Base-by-base conservation (phyloP, 64 coral and sea anemone species). In the Stichodactyla helianthus region DNA sequence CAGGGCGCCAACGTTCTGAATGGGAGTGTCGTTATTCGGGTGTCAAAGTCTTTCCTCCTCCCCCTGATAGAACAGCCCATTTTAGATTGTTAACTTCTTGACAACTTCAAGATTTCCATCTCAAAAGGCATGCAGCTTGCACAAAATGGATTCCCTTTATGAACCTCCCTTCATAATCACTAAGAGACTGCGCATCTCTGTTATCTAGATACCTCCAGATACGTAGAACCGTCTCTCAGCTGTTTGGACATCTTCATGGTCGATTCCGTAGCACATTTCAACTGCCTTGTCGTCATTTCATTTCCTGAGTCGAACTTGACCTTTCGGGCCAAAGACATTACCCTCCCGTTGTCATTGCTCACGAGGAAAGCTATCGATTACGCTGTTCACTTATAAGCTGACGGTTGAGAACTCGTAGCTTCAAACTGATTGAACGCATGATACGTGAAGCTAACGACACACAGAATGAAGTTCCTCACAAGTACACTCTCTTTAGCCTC, bases 71-170 rank as follows among this genome's bases (percentile, higher is more conserved):
- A 74, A 54, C 50, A 81, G 78, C 78, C 52, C 78, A 6, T 79
- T 52, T 50, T 81, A 81, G 78, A 81, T 81, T 81, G 78, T 81
- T 81, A 81, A 81, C 78, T 81, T 81, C 78, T 81, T 81, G 78
- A 81, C 78, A 81, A 81, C 78, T 52, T 54, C 78, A 22, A 81
- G 78, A 81, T 81, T 81, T 81, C 50, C 78, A 81, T 81, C 78
- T 81, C 35, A 52, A 81, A 54, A 52, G 35, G 50, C 15, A 18
- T 53, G 16, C 78, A 81, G 35, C 78, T 81, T 53, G 78, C 78
- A 81, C 78, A 51, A 81, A 81, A 81, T 50, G 50, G 78, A 44
- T 23, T 4, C 26, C 9, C 13, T 52, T 81, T 81, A 16, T 81
- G 52, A 53, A 53, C 2, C 50, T 54, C 50, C 19, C 78, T 51